Base-by-base conservation (phyloP, 2,113 vertebrate genomes). In the Phocoena sinus region DNA sequence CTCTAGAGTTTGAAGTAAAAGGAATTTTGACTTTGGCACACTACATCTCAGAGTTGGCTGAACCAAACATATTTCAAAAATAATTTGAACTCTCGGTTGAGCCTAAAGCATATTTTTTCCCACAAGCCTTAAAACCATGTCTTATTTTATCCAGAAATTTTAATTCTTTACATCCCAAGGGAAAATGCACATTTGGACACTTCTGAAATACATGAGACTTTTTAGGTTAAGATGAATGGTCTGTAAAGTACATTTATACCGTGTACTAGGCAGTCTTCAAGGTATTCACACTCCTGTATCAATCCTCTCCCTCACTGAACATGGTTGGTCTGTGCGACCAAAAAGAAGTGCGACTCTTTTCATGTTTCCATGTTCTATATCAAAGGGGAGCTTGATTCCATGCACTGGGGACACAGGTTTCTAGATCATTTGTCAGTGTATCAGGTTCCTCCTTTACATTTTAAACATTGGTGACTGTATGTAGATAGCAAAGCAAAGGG, bases 281-380 rank as follows among this genome's bases (percentile, higher is more conserved):
- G 2, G 5, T 8, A 1, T 5, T 2, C 26, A 14, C 8, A 1
- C 0, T 23, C 11, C 31, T 15, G 13, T 4, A 0, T 18, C 6
- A 4, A 2, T 8, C 38, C 31, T 25, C 7, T 50, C 73, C 60
- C 63, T 38, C 56, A 0, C 3, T 0, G 1, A 13, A 33, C 26
- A 2, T 2, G 53, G 3, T 41, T 10, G 63, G 21, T 53, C 26
- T 18, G 20, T 63, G 60, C 2, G 11, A 33, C 62, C 15, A 2
- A 38, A 4, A 21, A 1, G 2, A 28, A 41, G 13, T 0, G 3
- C 0, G 20, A 60, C 26, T 73, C 4, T 23, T 44, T 14, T 28
- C 6, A 10, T 1, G 20, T 5, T 14, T 25, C 31, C 38, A 0
- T 8, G 71, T 23, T 36, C 56, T 67, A 0, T 10, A 1, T 50